Percentiles rank a stretch among this genome's conserved stretches.
These are phyloP conservation scores for Venustaconcha ellipsiformis DNA, from an alignment of 1,140 invertebrate species.

Conservation along the genomic window DNA sequence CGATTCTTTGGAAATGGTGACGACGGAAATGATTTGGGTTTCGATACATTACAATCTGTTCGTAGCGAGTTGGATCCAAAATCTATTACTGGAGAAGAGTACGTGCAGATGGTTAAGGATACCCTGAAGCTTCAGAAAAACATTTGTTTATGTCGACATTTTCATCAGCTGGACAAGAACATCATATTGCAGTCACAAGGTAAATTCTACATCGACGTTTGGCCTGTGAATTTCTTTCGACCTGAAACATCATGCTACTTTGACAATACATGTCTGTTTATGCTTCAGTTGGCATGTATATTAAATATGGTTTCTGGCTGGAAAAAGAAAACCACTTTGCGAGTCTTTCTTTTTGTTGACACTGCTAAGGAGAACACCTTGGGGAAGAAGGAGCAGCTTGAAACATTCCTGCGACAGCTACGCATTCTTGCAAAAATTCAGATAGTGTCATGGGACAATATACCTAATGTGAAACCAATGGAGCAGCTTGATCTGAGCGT, in stretches of 20 bases:
- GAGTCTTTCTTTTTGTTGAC: constrained; percentile 84
- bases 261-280: constrained; percentile 87
- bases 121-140: constrained; percentile 93
- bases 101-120: constrained; percentile 90
- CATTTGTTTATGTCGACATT: constrained; percentile 92
- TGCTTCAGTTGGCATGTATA: constrained; percentile 97
- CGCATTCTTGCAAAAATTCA: constrained; percentile 74
- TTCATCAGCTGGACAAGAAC: constrained; percentile 81
- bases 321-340: constrained; percentile 78
- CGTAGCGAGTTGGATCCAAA: constrained; percentile 57
- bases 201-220: constrained; percentile 89
- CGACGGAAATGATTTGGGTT: constrained; percentile 32
- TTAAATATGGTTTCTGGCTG: constrained; percentile 82
- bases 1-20: constrained; percentile 43
- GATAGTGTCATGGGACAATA: constrained; percentile 73
- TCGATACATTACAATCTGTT: constrained; percentile 48
- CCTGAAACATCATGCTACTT: constrained; percentile 65
- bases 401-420: constrained; percentile 71
- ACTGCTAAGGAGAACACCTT: constrained; percentile 69
- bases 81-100: constrained; percentile 75
- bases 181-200: constrained; percentile 45
- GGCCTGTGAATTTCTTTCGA: constrained; percentile 78
- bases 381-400: constrained; percentile 70
- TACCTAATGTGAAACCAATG: constrained; percentile 56
- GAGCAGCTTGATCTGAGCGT: constrained; percentile 13